Evolutionary conservation across 30 jellyfish, hydroid and myxozoan genomes (phyloP).

Genomic region (Chrysaora quinquecirrha): DNA sequence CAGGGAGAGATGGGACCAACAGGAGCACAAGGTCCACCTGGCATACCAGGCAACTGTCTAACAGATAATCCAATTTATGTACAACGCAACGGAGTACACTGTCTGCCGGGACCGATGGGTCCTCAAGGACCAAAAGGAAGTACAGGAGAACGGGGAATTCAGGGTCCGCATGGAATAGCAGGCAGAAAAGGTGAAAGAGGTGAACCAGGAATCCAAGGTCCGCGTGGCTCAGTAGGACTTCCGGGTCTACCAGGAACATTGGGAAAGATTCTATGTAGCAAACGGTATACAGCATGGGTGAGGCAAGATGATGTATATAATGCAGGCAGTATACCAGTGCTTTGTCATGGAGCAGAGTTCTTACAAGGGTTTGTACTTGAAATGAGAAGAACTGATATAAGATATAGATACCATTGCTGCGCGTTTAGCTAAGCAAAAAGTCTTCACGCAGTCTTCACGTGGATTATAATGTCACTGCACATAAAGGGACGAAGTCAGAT

Average conservation of each 20-base stretch:
- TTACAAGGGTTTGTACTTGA: slow-evolving; percentile 84
- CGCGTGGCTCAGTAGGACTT: slow-evolving; percentile 94
- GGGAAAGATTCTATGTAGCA: slow-evolving; percentile 70
- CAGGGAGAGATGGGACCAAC: slow-evolving; percentile 66
- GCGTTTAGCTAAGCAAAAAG: slow-evolving; percentile 75
- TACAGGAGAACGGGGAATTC: slow-evolving; percentile 65
- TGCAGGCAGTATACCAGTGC: slow-evolving; percentile 37
- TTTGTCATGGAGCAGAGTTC: slow-evolving; percentile 80
- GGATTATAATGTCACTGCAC: too few species aligned
- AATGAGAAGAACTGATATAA: slow-evolving; percentile 57
- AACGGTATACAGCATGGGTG: slow-evolving; percentile 79
- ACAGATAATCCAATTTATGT: slow-evolving; percentile 49
- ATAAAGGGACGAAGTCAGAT: too few species aligned
- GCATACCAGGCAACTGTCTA: slow-evolving; percentile 79
- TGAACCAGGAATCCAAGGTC: slow-evolving; percentile 74
- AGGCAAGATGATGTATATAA: slow-evolving; percentile 69
- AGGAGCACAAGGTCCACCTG: slow-evolving; percentile 86
- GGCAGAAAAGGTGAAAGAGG: slow-evolving; percentile 80
- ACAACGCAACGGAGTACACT: slow-evolving; percentile 75
- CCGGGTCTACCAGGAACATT: slow-evolving; percentile 96
- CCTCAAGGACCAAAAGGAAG: slow-evolving; percentile 75
- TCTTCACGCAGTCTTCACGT: too few species aligned
- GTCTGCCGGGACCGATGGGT: slow-evolving; percentile 82
- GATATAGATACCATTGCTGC: slow-evolving; percentile 83
- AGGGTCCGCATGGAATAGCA: slow-evolving; percentile 77